Percentiles rank a stretch among this genome's conserved stretches.
phyloP scores from a whole-genome alignment of 2,888 invertebrate species.

The Polylopha cassiicola region DNA sequence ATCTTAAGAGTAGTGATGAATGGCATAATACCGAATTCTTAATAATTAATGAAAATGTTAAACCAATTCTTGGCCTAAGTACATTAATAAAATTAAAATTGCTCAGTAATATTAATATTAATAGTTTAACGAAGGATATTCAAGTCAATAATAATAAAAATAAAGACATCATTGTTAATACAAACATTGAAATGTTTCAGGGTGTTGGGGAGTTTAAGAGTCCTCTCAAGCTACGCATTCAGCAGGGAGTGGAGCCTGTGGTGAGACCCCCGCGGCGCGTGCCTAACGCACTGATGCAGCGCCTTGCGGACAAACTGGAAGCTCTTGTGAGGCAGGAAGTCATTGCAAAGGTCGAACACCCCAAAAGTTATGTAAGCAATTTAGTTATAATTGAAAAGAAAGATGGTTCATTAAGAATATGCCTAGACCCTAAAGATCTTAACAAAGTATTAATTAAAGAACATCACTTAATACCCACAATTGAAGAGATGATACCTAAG shows the following conservation, averaged over 20 bases:
- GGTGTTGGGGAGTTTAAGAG: constrained; percentile 21
- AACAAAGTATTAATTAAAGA: constrained; percentile 24
- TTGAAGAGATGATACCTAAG: constrained; percentile 23
- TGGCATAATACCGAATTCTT: constrained; percentile 13
- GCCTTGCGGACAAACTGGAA: constrained; percentile 21
- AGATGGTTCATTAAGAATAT: constrained; percentile 23
- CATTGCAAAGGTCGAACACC: constrained; percentile 24
- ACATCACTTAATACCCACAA: constrained; percentile 23
- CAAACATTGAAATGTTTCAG: constrained; percentile 16
- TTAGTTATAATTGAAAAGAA: constrained; percentile 23
- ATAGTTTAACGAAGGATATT: constrained; percentile 3
- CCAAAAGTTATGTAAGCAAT: constrained; percentile 24
- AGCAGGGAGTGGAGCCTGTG: constrained; percentile 11
- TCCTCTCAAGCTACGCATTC: constrained; percentile 21
- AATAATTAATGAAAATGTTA: constrained; percentile 15
- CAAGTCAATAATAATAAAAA: neutral
- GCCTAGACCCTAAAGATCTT: constrained; percentile 24
- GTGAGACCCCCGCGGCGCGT: constrained; percentile 21
- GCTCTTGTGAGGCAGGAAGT: constrained; percentile 15
- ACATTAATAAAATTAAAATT: constrained; percentile 18
- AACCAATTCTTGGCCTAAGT: constrained; percentile 16
- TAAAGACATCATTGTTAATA: constrained; percentile 1
- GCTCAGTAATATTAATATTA: constrained; percentile 10
- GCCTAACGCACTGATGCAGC: constrained; percentile 20
- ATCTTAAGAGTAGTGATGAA: constrained; percentile 1